Percentiles rank a stretch among this genome's conserved stretches.
Evolutionary conservation across 2,888 invertebrate genomes (phyloP).

Genomic region (Bedellia somnulentella): DNA sequence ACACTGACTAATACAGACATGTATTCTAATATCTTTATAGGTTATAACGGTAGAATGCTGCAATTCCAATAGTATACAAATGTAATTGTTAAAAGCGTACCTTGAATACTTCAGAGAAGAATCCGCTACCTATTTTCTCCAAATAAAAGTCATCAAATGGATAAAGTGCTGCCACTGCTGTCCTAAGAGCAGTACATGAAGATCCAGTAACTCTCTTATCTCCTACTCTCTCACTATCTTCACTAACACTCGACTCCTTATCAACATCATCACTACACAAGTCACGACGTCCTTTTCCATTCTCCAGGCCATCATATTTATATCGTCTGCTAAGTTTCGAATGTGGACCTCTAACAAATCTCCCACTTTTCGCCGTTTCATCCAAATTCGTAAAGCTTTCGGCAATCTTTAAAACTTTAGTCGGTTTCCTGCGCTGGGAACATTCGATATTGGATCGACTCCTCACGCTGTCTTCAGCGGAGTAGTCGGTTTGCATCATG

Average conservation of each 20-base stretch:
- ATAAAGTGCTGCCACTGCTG: constrained; percentile 89
- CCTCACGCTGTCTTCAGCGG: constrained; percentile 28
- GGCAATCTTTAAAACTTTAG: constrained; percentile 54
- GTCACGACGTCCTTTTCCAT: constrained; percentile 29
- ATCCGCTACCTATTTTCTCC: constrained; percentile 92
- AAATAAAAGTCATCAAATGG: constrained; percentile 91
- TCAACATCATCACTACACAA: constrained; percentile 46
- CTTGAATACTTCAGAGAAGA: constrained; percentile 98
- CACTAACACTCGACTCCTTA: constrained; percentile 54
- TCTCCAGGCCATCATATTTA: constrained; percentile 26
- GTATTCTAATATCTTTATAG: too few species aligned
- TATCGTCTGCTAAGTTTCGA: constrained; percentile 37
- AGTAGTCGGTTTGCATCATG: constrained; percentile 55
- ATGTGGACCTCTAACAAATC: constrained; percentile 46
- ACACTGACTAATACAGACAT: too few species aligned
- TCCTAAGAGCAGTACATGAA: constrained; percentile 87
- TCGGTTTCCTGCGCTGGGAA: constrained; percentile 44
- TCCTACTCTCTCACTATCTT: constrained; percentile 43
- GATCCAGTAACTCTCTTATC: constrained; percentile 48
- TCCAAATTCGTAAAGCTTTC: constrained; percentile 58
- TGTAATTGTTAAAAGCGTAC: constrained; percentile 55
- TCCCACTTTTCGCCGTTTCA: constrained; percentile 46
- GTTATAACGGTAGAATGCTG: too few species aligned
- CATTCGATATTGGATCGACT: constrained; percentile 23
- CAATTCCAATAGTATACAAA: not conserved